These are phyloP conservation scores for Holocentrus rufus DNA, from an alignment of 2,797 vertebrate genomes.

Conservation along the genomic window DNA sequence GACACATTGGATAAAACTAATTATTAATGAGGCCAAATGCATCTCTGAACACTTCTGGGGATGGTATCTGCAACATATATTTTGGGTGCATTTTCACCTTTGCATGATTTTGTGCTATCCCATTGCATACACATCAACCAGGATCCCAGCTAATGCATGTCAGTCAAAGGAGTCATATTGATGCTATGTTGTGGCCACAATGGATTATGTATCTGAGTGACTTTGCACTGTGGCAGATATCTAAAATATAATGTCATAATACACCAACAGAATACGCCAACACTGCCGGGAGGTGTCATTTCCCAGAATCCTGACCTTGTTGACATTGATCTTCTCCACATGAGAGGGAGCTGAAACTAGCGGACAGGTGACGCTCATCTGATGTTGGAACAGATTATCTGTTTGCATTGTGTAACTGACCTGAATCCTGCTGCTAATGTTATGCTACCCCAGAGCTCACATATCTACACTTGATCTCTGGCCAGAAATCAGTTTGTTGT, in stretches of 20 bases:
- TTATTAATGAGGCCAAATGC: no score
- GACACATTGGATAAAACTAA: no score
- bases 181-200: no score
- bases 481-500: constrained; percentile 65
- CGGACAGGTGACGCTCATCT: constrained; percentile 69
- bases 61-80: no score
- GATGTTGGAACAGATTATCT: constrained; percentile 69
- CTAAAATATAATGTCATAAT: no score
- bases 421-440: constrained; percentile 66
- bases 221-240: not conserved
- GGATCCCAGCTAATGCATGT: no score
- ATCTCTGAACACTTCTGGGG: no score
- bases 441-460: constrained; percentile 64
- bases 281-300: constrained; percentile 42
- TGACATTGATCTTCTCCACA: constrained; percentile 70
- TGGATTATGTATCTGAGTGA: no score
- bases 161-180: no score
- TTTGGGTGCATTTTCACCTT: no score
- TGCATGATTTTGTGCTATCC: no score
- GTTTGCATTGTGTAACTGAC: constrained; percentile 73
- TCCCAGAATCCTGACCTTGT: constrained; percentile 60
- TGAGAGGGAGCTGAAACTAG: constrained; percentile 59
- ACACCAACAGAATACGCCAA: not conserved
- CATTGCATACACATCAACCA: no score
- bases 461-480: constrained; percentile 68